Conservation (phyloP, 1,140 invertebrate genomes). For the Metaphire vulgaris region DNA sequence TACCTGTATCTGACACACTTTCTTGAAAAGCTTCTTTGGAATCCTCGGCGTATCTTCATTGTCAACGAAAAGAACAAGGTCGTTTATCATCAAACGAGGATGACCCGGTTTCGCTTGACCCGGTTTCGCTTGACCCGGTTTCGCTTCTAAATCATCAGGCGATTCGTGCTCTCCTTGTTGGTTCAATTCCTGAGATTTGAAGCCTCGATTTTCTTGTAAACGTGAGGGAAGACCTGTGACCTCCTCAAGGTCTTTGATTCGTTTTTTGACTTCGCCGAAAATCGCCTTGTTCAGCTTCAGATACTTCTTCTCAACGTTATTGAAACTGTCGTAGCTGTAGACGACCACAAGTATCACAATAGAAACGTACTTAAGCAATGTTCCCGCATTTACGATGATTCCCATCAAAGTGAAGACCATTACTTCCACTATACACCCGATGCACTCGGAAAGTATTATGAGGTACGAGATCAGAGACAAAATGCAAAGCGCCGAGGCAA, state of each 20-base stretch:
- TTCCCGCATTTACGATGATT: constrained; percentile 48
- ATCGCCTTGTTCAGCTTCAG: constrained; percentile 46
- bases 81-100: constrained; percentile 49
- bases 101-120: constrained; percentile 42
- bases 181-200: constrained; percentile 28
- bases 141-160: constrained; percentile 33
- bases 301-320: constrained; percentile 50
- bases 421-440: constrained; percentile 43
- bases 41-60: constrained; percentile 47
- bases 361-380: constrained; percentile 45
- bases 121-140: constrained; percentile 40
- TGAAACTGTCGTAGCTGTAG: constrained; percentile 50
- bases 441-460: constrained; percentile 41
- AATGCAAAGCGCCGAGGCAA: constrained; percentile 38
- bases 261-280: constrained; percentile 44
- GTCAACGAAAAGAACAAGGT: too few relatives aligned
- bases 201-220: constrained; percentile 45
- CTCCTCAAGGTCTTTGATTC: constrained; percentile 44
- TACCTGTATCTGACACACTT: constrained; percentile 43
- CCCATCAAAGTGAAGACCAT: constrained; percentile 50
- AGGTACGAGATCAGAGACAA: constrained; percentile 40
- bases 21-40: constrained; percentile 44
- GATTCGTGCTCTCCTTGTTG: constrained; percentile 29
- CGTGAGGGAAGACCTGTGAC: constrained; percentile 45
- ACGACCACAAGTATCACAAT: constrained; percentile 46